Percentiles rank a stretch among this genome's conserved stretches.
Conservation (phyloP, 2,888 invertebrate genomes). For the Spodoptera littoralis region DNA sequence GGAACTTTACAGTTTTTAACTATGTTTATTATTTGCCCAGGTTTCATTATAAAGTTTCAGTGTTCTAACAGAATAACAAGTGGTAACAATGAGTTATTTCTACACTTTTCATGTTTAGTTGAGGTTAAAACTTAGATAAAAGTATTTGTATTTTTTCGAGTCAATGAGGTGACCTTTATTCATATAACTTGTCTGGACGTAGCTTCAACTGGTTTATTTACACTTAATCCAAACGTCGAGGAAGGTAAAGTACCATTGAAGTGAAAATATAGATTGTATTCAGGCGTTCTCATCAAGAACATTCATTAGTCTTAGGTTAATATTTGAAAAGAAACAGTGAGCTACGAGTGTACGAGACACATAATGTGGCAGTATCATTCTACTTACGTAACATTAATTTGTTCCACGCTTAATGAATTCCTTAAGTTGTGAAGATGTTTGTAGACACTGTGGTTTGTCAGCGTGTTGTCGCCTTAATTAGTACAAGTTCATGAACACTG, state of each 20-base stretch:
- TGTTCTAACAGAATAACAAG: conserved; percentile 27
- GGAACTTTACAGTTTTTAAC: conserved; percentile 17
- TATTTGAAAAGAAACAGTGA: conserved; percentile 20
- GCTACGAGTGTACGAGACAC: conserved; percentile 8
- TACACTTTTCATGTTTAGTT: not conserved
- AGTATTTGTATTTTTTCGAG: no score
- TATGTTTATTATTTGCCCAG: conserved; percentile 14
- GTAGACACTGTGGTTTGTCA: conserved; percentile 3
- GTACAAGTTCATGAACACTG: conserved; percentile 6
- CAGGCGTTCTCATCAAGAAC: not conserved
- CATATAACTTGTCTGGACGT: no score
- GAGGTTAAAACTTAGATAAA: no score
- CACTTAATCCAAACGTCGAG: no score
- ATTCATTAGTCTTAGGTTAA: conserved; percentile 11
- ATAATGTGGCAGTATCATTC: conserved; percentile 4
- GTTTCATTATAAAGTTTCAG: conserved; percentile 29
- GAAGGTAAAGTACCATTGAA: not conserved
- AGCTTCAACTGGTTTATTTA: no score
- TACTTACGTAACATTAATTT: conserved; percentile 24
- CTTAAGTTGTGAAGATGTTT: conserved; percentile 25
- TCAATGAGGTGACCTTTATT: no score
- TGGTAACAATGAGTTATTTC: conserved; percentile 10
- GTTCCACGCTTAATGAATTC: conserved; percentile 31
- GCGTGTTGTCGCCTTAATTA: conserved; percentile 3
- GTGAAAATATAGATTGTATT: not conserved